Percentiles rank a stretch among this genome's conserved stretches.
These are phyloP conservation scores for Tineola bisselliella DNA, from an alignment of 2,888 invertebrate genomes.

Conservation along the genomic window DNA sequence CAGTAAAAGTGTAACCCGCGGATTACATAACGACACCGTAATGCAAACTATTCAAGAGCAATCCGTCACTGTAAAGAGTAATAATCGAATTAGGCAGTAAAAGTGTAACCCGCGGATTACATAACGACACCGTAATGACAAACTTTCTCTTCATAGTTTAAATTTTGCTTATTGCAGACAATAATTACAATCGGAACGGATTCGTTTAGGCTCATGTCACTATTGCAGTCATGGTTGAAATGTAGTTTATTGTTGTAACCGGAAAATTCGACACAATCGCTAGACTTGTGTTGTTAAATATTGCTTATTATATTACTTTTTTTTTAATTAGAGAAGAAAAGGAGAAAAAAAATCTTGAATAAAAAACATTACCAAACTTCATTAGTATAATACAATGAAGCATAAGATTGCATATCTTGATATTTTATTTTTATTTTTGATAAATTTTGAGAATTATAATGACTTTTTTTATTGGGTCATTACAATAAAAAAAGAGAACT, in stretches of 20 bases:
- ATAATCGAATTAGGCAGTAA: slow-evolving; percentile 31
- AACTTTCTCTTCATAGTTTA: slow-evolving; percentile 32
- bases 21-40: no score
- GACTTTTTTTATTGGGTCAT: no score
- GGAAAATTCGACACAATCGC: background rate
- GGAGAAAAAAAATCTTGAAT: no score
- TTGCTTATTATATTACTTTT: no score
- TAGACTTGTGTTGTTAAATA: background rate
- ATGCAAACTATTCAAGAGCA: no score
- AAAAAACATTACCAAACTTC: no score
- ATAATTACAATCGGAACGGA: slow-evolving; percentile 6
- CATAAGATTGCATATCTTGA: no score
- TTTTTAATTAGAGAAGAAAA: no score
- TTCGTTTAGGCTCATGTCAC: slow-evolving; percentile 10
- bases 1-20: slow-evolving; percentile 35
- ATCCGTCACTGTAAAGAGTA: slow-evolving; percentile 22
- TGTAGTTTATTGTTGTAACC: background rate
- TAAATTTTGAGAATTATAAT: no score
- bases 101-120: no score
- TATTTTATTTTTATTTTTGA: no score
- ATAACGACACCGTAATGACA: slow-evolving; percentile 20
- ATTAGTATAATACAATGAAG: no score
- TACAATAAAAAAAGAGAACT: background rate
- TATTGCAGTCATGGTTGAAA: slow-evolving; percentile 4
- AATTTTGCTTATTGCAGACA: background rate